Base-by-base conservation (phyloP, 2,888 invertebrate genomes). In the Poecilus cupreus region DNA sequence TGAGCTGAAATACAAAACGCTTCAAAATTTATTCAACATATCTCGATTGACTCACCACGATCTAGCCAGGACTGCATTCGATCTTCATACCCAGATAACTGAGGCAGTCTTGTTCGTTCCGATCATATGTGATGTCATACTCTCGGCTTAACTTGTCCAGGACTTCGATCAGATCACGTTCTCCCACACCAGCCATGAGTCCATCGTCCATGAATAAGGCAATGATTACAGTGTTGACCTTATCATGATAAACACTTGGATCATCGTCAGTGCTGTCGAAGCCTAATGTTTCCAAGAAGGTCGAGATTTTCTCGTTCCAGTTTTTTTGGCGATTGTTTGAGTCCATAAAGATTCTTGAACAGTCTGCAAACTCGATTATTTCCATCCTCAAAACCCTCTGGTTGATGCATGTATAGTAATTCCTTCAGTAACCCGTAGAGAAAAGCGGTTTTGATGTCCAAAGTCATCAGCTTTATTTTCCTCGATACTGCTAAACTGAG, bases 181-280 rank as follows among this genome's bases (percentile, higher is more conserved):
- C 54, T 26, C 81, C 18, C 6, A 24, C 76, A 18, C 84, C 85
- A 2, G 49, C 81, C 11, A 85, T 70, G 1, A 85, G 57, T 4
- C 85, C 84, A 76, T 86, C 86, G 81, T 85, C 84, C 2, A 85
- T 84, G 75, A 83, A 82, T 18, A 84, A 22, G 1, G 46, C 82
- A 24, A 83, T 74, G 2, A 85, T 81, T 2, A 83, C 79, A 20
- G 37, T 83, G 68, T 75, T 82, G 3, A 83, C 82, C 74, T 82
- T 16, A 64, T 84, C 85, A 11, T 85, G 85, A 43, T 83, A 84
- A n/a, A 86, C 81, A 75, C 85, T 85, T 3, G 84, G 85, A 80
- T 85, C 84, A 74, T 85, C 84, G 82, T 85, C 85, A 2, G 84
- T 84, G 13, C 70, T 82, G n/a, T 79, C 22, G 64, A 85, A 82